phyloP scores from a whole-genome alignment of 2,113 vertebrate genomes.

The Mirounga angustirostris region DNA sequence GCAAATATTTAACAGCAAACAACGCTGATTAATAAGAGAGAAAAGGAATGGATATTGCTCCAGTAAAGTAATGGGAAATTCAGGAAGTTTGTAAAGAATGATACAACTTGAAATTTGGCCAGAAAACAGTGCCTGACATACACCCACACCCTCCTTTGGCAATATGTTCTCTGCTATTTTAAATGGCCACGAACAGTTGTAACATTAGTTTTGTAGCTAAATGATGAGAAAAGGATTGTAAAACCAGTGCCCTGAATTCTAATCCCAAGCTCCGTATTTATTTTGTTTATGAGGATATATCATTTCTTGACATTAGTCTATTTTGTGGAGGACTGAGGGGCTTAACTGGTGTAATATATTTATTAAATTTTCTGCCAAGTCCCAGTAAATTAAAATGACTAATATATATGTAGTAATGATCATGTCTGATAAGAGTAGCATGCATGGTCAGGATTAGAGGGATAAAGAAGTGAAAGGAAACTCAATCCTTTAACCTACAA shows the following conservation, averaged over 20 bases:
- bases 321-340: neutral
- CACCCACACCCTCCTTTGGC: neutral
- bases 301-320: neutral
- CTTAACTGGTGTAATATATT: neutral
- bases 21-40: neutral
- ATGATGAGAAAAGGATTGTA: constrained; percentile 4
- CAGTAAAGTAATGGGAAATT: neutral
- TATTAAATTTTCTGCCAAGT: neutral
- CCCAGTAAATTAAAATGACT: neutral
- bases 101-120: constrained; percentile 52
- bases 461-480: neutral
- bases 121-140: neutral
- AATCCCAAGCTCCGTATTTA: neutral
- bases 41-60: neutral
- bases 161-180: constrained; percentile 63
- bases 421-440: neutral
- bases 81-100: constrained; percentile 40
- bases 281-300: neutral
- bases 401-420: neutral
- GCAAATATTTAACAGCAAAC: neutral
- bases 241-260: neutral
- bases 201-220: constrained; percentile 35
- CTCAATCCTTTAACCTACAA: neutral
- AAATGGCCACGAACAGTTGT: neutral
- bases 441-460: neutral